phyloP scores from a whole-genome alignment of 2,888 invertebrate genomes.

The Agonum fuliginosum region DNA sequence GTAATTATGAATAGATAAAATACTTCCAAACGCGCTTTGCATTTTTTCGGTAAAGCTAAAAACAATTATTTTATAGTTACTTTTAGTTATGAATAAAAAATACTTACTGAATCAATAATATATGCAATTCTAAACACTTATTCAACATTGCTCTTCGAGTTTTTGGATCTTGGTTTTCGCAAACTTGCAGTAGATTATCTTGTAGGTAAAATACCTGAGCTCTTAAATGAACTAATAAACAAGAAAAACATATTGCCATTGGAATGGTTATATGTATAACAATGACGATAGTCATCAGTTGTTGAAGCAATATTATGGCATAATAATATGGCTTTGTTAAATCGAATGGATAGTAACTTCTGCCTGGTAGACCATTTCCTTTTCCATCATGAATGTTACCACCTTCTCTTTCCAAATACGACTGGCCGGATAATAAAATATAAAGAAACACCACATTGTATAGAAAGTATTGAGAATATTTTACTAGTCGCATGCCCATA shows the following conservation, averaged over 20 bases:
- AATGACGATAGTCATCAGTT: not conserved
- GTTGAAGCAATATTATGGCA: not conserved
- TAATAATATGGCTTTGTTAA: slow-evolving; percentile 1
- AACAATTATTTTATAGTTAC: not conserved
- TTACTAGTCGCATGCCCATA: slow-evolving; percentile 29
- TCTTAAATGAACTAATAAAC: slow-evolving; percentile 47
- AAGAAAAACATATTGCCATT: slow-evolving; percentile 47
- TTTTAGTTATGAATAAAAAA: not conserved
- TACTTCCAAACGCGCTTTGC: slow-evolving; percentile 34
- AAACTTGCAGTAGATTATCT: slow-evolving; percentile 23
- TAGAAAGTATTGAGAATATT: slow-evolving; percentile 44
- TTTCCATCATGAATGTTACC: slow-evolving; percentile 39
- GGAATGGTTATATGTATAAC: slow-evolving; percentile 38
- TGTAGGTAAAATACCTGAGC: slow-evolving; percentile 50
- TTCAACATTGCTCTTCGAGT: not conserved
- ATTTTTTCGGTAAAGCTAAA: slow-evolving; percentile 50
- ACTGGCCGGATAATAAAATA: slow-evolving; percentile 21
- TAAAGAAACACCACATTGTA: slow-evolving; percentile 16
- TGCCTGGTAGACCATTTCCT: slow-evolving; percentile 28
- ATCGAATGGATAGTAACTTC: slow-evolving; percentile 41
- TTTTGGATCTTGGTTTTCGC: slow-evolving; percentile 17
- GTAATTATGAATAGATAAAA: slow-evolving; percentile 51
- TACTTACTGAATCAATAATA: slow-evolving; percentile 46
- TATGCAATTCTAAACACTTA: slow-evolving; percentile 2
- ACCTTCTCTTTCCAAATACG: slow-evolving; percentile 26